Evolutionary conservation across 2,113 vertebrate genomes (phyloP), one percentile per base, ranked within the genome.

Genomic region (Bubalus kerabau): DNA sequence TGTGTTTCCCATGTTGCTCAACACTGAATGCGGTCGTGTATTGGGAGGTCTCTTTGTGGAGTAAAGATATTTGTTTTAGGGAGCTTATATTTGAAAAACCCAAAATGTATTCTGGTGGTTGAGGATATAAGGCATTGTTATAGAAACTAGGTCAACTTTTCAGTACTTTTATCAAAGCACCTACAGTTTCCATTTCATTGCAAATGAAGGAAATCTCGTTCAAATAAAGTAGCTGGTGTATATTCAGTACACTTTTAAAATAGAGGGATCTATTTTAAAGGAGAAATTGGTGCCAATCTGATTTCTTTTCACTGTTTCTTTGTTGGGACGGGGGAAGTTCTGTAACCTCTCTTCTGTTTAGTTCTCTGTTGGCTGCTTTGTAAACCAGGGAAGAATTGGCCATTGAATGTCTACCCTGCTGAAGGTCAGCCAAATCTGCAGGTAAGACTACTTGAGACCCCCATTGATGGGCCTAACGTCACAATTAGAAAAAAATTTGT

Each of bases 81-180:
- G 52, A 97, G 76, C 43, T 96, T 93, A 59, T 87, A 67, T 97
- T 96, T 97, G 97, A 96, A 96, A 97, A 95, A 87, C 78, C 28
- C 32, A 90, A 97, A 95, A 95, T 93, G 90, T 90, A 92, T 97
- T 97, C 93, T 97, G 90, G 93, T 96, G 85, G 56, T 92, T 95
- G 91, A 97, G 89, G 89, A 92, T 76, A 82, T 97, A 87, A 92
- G 91, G 97, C 86, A 95, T 91, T 97, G 92, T 97, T 95, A 64
- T 6, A 92, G 95, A 97, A 98, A 97, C 62, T 98, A 92, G 97
- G 97, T 96, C 98, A 98, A 26, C 96, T 96, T 97, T 95, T 97
- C 97, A 97, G 9, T 97, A 71, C 94, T 56, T 93, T 97, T 97
- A 96, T 97, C 97, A 97, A 92, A 97, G 97, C 48, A 96, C 91